phyloP scores from a whole-genome alignment of 2,113 vertebrate species.

The Prunella fulvescens region DNA sequence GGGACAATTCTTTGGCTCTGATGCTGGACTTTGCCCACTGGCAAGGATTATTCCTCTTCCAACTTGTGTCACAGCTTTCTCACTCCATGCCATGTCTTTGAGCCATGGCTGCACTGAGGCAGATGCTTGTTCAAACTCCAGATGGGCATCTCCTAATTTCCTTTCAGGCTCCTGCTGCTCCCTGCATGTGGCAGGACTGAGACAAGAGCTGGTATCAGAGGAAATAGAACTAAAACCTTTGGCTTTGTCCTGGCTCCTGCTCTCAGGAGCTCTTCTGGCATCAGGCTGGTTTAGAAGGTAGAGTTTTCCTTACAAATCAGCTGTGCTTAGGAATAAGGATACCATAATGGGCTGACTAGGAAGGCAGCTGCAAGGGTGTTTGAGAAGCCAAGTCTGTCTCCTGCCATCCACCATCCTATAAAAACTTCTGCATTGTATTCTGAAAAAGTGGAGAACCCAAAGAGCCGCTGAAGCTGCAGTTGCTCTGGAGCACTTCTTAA shows the following conservation, averaged over 20 bases:
- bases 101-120: background rate
- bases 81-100: background rate
- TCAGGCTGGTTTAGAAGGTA: background rate
- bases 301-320: background rate
- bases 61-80: background rate
- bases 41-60: background rate
- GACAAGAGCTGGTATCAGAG: background rate
- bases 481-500: background rate
- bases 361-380: background rate
- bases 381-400: background rate
- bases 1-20: background rate
- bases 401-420: background rate
- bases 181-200: background rate
- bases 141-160: background rate
- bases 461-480: background rate
- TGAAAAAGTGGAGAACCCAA: background rate
- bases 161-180: background rate
- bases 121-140: background rate
- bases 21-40: background rate
- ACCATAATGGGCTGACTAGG: background rate
- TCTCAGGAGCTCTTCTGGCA: background rate
- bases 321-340: background rate
- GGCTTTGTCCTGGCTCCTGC: background rate
- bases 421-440: background rate
- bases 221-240: background rate